A percentile compares a stretch with the other conserved stretches of the same genome.
Conservation (phyloP, 2,888 invertebrate species). For the Cephus runcator region DNA sequence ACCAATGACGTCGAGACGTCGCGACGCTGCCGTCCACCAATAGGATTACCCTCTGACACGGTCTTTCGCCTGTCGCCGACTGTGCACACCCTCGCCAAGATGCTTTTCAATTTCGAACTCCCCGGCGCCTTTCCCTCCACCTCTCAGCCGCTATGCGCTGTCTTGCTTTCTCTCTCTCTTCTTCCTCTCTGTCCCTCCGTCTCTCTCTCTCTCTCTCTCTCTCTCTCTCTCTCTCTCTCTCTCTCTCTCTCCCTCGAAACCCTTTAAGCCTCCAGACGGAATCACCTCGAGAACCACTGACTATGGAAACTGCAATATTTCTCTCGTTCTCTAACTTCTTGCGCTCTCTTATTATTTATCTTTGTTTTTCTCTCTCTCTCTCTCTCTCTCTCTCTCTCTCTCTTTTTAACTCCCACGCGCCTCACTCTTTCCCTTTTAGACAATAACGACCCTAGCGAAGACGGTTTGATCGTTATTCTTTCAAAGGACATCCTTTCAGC, state of each 20-base stretch:
- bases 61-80: slow-evolving; percentile 63
- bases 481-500: not conserved
- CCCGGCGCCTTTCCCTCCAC: not conserved
- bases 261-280: not conserved
- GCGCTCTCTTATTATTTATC: not conserved
- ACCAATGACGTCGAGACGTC: slow-evolving; percentile 60
- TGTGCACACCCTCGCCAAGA: slow-evolving; percentile 40
- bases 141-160: not conserved
- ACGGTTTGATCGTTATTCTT: not conserved
- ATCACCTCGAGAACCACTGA: not conserved
- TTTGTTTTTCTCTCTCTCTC: not conserved
- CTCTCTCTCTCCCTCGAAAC: not conserved
- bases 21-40: slow-evolving; percentile 63
- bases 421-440: not conserved
- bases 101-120: slow-evolving; percentile 52
- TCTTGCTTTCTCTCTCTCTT: not conserved
- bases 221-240: too few relatives aligned
- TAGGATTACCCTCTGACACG: slow-evolving; percentile 66
- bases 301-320: not conserved
- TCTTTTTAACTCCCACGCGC: too few relatives aligned
- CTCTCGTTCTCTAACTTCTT: not conserved
- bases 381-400: too few relatives aligned
- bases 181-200: not conserved
- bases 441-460: not conserved
- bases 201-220: not conserved